Percentiles rank a stretch among this genome's conserved stretches.
These are phyloP conservation scores for Tokudaia tokunoshimensis DNA, from an alignment of 2,797 vertebrate species.

Conservation along the genomic window DNA sequence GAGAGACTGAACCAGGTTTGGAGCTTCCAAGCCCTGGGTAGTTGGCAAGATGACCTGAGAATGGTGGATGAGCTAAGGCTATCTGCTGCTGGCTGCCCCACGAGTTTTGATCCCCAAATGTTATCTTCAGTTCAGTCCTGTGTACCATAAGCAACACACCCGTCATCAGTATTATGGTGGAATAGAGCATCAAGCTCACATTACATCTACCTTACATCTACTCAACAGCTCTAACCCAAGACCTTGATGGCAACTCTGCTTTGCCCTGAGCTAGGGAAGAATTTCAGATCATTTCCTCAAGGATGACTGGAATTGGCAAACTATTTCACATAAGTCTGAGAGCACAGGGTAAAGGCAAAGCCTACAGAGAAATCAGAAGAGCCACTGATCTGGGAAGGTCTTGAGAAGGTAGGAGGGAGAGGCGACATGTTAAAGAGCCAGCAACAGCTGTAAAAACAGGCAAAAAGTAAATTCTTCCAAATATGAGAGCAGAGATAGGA, in stretches of 20 bases:
- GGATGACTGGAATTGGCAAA: conserved; percentile 73
- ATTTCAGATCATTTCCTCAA: conserved; percentile 73
- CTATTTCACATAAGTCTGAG: conserved; percentile 52
- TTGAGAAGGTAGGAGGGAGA: conserved; percentile 32
- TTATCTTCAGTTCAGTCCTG: neutral
- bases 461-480: conserved; percentile 66
- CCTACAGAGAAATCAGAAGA: conserved; percentile 50
- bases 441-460: conserved; percentile 60
- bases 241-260: conserved; percentile 44
- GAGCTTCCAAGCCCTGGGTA: neutral
- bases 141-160: conserved; percentile 4
- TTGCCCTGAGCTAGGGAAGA: neutral
- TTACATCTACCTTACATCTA: conserved; percentile 32
- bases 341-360: conserved; percentile 53
- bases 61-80: neutral
- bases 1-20: neutral
- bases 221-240: neutral
- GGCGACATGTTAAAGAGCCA: conserved; percentile 68
- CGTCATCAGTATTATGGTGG: neutral
- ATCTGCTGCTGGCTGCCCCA: neutral
- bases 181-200: neutral
- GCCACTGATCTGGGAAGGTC: neutral
- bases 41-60: conserved; percentile 44
- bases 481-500: conserved; percentile 26
- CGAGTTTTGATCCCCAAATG: conserved; percentile 62